Conservation (phyloP, 2,797 vertebrate species). For the Pempheris klunzingeri region DNA sequence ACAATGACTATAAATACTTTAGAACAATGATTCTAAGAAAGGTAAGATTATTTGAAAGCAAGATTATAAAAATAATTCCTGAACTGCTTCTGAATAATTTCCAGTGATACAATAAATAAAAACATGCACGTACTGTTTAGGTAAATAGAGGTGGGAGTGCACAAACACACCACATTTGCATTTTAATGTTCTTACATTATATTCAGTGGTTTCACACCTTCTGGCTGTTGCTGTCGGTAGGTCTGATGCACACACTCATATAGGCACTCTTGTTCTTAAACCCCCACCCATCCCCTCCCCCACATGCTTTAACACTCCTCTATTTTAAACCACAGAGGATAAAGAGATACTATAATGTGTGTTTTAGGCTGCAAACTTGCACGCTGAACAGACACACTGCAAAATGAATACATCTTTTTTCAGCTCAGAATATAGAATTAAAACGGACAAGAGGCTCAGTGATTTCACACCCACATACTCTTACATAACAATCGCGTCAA, state of each 20-base stretch:
- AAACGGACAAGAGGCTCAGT: conserved; percentile 7
- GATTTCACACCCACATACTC: conserved; percentile 10
- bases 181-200: background rate
- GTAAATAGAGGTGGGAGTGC: no score
- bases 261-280: no score
- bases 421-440: conserved; percentile 6
- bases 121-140: no score
- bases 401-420: background rate
- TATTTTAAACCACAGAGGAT: conserved; percentile 41
- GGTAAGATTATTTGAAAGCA: no score
- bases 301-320: background rate
- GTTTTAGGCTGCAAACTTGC: conserved; percentile 42
- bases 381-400: conserved; percentile 13
- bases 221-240: background rate
- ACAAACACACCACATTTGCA: background rate
- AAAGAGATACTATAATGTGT: conserved; percentile 32
- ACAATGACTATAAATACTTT: no score
- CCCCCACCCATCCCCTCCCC: no score
- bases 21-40: no score
- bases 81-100: no score
- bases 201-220: background rate
- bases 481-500: conserved; percentile 15
- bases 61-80: no score
- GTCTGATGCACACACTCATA: no score
- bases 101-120: no score